Evolutionary conservation across 2,113 vertebrate genomes (phyloP), one percentile per base, ranked within the genome.

Genomic region (Hydrochoerus hydrochaeris): DNA sequence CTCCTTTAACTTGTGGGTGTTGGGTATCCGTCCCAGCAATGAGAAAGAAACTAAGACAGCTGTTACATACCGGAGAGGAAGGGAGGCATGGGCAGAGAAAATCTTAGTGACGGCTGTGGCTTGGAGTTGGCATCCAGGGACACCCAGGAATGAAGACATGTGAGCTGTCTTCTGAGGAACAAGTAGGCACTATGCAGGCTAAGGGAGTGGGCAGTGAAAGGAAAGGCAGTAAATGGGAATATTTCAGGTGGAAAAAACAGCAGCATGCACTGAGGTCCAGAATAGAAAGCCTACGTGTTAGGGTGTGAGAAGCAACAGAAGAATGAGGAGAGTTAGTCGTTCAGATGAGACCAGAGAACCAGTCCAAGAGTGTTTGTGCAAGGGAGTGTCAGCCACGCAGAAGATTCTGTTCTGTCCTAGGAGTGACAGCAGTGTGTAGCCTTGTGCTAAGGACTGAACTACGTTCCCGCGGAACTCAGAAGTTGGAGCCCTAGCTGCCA

Each of bases 221-320:
- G 57, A 20, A 58, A 58, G 24, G 52, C 1, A 44, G 24, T 8
- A 11, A 38, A 38, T 14, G 41, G 30, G 32, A 69, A 24, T 41
- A 49, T 32, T 73, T 67, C 38, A 73, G 54, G 41, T 46, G 89
- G 80, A 90, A 95, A 80, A n/a, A 89, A 80, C 90, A 75, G 57
- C 8, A 17, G 57, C 11, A 16, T 26, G 49, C 73, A 49, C 90
- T 57, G 24, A 83, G 22, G 73, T 38, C 54, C 28, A 57, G 41
- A 82, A 57, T 52, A 60, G n/a, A 30, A 93, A 88, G 91, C 63
- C 46, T 52, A 7, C 2, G 0, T n/a, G 38, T 65, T 87, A 54
- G 44, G 86, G 86, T 90, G 85, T 84, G 30, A 97, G 65, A 94
- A 63, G 32, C 26, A 73, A 17, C 22, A 65, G 75, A 46, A 22